Percentiles rank a stretch among this genome's conserved stretches.
These are phyloP conservation scores for Operophtera brumata DNA, from an alignment of 2,888 invertebrate genomes.

Conservation along the genomic window DNA sequence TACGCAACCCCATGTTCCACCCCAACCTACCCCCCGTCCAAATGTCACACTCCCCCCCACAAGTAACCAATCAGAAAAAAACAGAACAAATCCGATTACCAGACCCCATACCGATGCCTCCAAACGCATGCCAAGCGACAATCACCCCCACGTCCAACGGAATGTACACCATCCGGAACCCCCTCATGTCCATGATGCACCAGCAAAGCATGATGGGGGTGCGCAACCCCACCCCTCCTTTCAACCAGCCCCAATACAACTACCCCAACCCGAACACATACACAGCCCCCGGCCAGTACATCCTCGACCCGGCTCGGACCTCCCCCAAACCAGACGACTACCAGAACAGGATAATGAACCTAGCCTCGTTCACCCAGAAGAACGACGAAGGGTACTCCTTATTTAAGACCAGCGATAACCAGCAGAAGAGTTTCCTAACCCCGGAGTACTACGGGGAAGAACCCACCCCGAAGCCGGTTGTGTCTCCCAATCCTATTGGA, in stretches of 20 bases:
- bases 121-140: constrained; percentile 71
- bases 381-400: constrained; percentile 74
- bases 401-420: constrained; percentile 59
- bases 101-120: constrained; percentile 74
- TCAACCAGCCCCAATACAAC: constrained; percentile 52
- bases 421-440: constrained; percentile 55
- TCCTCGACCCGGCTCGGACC: constrained; percentile 43
- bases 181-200: constrained; percentile 81
- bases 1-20: constrained; percentile 89
- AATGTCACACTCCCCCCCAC: constrained; percentile 38
- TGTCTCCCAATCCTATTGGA: constrained; percentile 71
- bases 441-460: constrained; percentile 59
- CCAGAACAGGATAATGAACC: constrained; percentile 63
- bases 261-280: constrained; percentile 60
- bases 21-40: constrained; percentile 74
- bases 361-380: constrained; percentile 72
- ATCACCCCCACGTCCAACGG: constrained; percentile 81
- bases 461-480: constrained; percentile 53
- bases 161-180: constrained; percentile 92
- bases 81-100: constrained; percentile 64
- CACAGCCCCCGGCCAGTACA: constrained; percentile 35
- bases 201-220: constrained; percentile 65
- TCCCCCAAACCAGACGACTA: constrained; percentile 48
- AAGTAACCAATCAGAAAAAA: constrained; percentile 49
- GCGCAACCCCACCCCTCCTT: constrained; percentile 45